A percentile compares a stretch with the other conserved stretches of the same genome.
Evolutionary conservation across 1,140 invertebrate genomes (phyloP).

Genomic region (Drosophila arizonae): DNA sequence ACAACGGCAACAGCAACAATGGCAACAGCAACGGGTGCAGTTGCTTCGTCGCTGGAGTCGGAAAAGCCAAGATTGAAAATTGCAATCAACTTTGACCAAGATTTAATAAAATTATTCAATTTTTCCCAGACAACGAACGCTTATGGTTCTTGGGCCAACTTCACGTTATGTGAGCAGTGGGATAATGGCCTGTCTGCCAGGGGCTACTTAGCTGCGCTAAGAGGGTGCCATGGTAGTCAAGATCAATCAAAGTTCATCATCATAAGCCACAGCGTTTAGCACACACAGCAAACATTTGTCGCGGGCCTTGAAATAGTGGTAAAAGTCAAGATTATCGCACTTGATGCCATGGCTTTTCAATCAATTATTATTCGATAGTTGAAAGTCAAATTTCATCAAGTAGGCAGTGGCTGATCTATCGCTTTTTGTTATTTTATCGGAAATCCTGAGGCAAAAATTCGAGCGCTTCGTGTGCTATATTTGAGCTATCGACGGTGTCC

Average conservation of each 20-base stretch:
- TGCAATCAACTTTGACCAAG: constrained; percentile 67
- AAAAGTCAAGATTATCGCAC: too few relatives aligned
- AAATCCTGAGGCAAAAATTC: not conserved
- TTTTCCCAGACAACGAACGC: constrained; percentile 21
- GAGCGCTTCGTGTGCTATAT: not conserved
- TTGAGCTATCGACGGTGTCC: constrained; percentile 1
- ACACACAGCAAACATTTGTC: too few relatives aligned
- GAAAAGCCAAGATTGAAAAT: constrained; percentile 63
- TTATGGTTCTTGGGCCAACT: constrained; percentile 1
- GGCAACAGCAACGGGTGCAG: constrained; percentile 63
- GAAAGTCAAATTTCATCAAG: not conserved
- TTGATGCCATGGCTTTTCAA: too few relatives aligned
- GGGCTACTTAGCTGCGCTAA: not conserved
- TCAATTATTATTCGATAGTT: too few relatives aligned
- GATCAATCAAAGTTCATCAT: not conserved
- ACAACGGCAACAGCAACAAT: constrained; percentile 43
- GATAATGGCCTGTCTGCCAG: not conserved
- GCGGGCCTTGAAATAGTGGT: too few relatives aligned
- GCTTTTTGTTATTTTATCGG: not conserved
- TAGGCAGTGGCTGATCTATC: not conserved
- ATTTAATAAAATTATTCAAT: constrained; percentile 72
- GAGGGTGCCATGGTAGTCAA: not conserved
- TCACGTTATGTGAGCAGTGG: constrained; percentile 1
- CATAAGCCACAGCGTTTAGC: too few relatives aligned
- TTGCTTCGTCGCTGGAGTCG: constrained; percentile 51